Percentiles rank a stretch among this genome's conserved stretches.
These are phyloP conservation scores for Zelleria hepariella DNA, from an alignment of 2,888 invertebrate species.

Conservation along the genomic window DNA sequence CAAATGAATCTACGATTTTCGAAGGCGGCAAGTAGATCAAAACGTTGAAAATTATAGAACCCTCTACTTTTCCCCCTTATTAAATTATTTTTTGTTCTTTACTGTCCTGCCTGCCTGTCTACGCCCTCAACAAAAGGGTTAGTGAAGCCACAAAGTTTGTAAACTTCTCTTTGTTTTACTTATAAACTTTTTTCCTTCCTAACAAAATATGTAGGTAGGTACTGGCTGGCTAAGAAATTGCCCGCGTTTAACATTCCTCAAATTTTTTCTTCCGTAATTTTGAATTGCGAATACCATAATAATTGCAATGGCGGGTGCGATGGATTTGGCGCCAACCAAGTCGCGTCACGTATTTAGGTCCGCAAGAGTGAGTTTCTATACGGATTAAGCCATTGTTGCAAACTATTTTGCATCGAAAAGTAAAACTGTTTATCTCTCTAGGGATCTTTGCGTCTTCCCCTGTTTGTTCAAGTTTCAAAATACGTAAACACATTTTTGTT, in stretches of 20 bases:
- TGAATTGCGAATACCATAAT: not conserved
- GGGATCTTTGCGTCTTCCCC: not conserved
- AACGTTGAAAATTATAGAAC: not conserved
- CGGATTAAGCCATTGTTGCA: not conserved
- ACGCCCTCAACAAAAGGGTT: not conserved
- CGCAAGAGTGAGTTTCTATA: not conserved
- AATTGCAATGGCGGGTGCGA: not conserved
- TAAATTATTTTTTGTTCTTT: not conserved
- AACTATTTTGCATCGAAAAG: not conserved
- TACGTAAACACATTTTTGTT: not conserved
- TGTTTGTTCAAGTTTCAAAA: not conserved
- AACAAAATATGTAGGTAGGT: not conserved
- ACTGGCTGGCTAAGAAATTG: not conserved
- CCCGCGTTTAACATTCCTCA: not conserved
- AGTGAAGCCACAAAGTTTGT: not conserved
- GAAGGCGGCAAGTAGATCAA: too few relatives aligned
- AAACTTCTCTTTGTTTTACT: not conserved
- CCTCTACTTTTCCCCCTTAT: not conserved
- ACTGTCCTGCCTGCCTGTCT: not conserved
- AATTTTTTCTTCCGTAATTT: not conserved
- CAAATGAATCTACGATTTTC: too few relatives aligned
- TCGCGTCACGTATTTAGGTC: not conserved
- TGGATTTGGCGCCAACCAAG: not conserved
- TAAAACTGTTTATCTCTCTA: not conserved
- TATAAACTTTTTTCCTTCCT: not conserved